Evolutionary conservation across 2,113 vertebrate genomes (phyloP).

Genomic region (Leucoraja erinaceus): DNA sequence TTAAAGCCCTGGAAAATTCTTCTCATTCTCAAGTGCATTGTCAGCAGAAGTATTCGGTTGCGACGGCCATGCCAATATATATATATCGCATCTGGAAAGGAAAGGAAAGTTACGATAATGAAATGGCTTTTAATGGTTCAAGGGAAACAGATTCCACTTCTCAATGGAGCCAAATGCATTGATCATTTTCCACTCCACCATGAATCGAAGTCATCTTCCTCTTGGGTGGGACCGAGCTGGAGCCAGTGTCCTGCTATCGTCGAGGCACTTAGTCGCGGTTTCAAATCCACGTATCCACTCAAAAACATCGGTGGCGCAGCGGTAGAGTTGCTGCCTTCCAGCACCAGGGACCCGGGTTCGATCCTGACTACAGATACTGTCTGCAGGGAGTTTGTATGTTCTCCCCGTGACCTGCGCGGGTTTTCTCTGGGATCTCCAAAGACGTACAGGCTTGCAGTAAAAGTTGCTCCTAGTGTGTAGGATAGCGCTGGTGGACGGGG

Average conservation of each 20-base stretch:
- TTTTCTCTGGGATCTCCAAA: too few relatives aligned
- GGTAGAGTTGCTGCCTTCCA: too few relatives aligned
- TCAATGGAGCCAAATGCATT: constrained; percentile 2
- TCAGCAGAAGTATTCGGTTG: background rate
- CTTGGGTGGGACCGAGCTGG: background rate
- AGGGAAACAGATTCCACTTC: background rate
- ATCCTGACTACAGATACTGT: too few relatives aligned
- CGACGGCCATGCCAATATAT: background rate
- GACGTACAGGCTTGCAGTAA: too few relatives aligned
- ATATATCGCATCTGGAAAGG: background rate
- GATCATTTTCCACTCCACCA: background rate
- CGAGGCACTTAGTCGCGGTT: background rate
- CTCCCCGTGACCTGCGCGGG: too few relatives aligned
- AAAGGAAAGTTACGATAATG: background rate
- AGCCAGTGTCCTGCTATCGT: background rate
- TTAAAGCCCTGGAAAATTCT: background rate
- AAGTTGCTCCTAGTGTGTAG: too few relatives aligned
- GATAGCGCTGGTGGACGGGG: too few relatives aligned
- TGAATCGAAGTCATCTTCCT: background rate
- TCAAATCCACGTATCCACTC: background rate
- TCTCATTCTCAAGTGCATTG: background rate
- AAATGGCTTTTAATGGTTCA: constrained; percentile 9
- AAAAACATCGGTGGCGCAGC: too few relatives aligned
- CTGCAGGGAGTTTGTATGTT: too few relatives aligned
- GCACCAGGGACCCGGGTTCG: too few relatives aligned